Evolutionary conservation across 2,888 invertebrate genomes (phyloP).

Genomic region (Eilema griseolum): DNA sequence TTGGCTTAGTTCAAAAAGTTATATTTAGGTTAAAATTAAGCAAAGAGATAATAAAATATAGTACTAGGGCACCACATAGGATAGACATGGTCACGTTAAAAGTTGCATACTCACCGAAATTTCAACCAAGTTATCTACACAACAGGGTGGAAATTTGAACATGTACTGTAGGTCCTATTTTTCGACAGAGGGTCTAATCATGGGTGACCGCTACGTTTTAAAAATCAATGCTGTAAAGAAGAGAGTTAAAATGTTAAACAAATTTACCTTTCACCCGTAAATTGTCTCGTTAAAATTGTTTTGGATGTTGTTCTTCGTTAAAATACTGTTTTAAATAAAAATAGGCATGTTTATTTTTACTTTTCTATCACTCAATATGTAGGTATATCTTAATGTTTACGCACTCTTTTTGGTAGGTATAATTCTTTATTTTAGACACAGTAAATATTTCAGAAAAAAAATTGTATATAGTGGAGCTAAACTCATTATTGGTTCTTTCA

Average conservation of each 20-base stretch:
- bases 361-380: no score
- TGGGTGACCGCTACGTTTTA: conserved; percentile 40
- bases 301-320: background rate
- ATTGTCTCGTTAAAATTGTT: background rate
- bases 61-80: conserved; percentile 46
- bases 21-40: conserved; percentile 44
- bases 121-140: conserved; percentile 13
- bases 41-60: conserved; percentile 57
- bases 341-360: no score
- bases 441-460: no score
- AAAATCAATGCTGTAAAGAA: conserved; percentile 37
- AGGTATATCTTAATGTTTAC: no score
- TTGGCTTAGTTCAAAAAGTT: conserved; percentile 36
- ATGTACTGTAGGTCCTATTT: conserved; percentile 42
- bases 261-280: conserved; percentile 20
- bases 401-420: no score
- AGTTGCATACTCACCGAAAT: conserved; percentile 20
- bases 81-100: conserved; percentile 42
- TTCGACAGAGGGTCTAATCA: conserved; percentile 35
- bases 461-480: no score
- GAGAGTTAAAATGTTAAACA: conserved; percentile 29
- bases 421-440: no score
- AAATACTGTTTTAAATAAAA: no score
- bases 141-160: conserved; percentile 20
- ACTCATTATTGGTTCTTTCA: no score